Conservation (phyloP, 2,888 invertebrate species). For the Scaptomyza parva region DNA sequence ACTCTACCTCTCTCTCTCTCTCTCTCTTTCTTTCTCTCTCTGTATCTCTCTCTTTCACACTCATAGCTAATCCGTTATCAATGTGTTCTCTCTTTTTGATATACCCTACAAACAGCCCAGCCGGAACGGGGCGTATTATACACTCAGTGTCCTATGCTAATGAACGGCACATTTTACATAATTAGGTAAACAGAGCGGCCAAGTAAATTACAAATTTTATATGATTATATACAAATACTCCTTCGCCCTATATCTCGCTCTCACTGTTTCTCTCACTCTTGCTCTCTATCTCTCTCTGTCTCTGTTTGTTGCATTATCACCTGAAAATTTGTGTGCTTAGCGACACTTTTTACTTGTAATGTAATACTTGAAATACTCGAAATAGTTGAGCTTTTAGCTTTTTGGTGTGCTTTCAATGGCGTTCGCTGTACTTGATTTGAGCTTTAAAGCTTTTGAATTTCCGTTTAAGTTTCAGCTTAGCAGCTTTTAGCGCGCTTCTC, state of each 20-base stretch:
- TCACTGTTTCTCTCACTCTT: conserved; percentile 11
- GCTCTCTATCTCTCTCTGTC: conserved; percentile 32
- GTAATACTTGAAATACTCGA: conserved; percentile 21
- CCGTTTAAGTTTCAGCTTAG: conserved; percentile 47
- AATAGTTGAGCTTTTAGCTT: conserved; percentile 44
- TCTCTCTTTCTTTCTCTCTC: not conserved
- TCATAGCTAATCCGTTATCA: conserved; percentile 53
- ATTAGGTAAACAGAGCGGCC: conserved; percentile 84
- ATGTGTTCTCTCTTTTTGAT: conserved; percentile 59
- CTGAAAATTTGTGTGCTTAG: conserved; percentile 38
- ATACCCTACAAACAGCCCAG: conserved; percentile 77
- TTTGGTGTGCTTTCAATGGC: conserved; percentile 40
- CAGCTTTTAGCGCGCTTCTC: conserved; percentile 49
- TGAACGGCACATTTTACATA: conserved; percentile 85
- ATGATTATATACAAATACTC: conserved; percentile 34
- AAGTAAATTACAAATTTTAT: conserved; percentile 25
- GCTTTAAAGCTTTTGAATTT: conserved; percentile 46
- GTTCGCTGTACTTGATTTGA: conserved; percentile 46
- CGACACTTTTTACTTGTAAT: conserved; percentile 46
- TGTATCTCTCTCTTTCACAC: not conserved
- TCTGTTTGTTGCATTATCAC: conserved; percentile 17
- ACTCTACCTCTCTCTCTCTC: conserved; percentile 4
- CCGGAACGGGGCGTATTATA: conserved; percentile 85
- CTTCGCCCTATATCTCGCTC: not conserved
- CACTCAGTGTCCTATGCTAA: conserved; percentile 85